These are phyloP conservation scores for Corydoras maculifer DNA, from an alignment of 2,113 vertebrate species.

Conservation along the genomic window DNA sequence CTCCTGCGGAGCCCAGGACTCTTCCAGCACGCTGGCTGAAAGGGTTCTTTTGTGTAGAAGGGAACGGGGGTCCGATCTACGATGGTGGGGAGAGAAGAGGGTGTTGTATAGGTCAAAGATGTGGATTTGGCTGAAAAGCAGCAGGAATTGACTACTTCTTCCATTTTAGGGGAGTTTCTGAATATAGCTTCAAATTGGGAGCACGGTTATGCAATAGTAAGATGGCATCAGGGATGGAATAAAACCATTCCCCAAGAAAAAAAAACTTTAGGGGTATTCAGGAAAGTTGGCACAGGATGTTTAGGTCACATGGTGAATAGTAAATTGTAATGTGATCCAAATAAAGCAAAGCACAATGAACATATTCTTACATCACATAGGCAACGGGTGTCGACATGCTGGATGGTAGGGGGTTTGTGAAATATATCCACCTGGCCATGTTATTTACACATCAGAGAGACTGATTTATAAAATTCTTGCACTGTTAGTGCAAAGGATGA, in stretches of 20 bases:
- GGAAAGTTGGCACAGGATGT: constrained; percentile 19
- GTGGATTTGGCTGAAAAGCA: constrained; percentile 50
- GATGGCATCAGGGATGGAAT: not conserved
- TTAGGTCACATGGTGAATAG: constrained; percentile 6
- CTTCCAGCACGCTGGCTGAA: constrained; percentile 65
- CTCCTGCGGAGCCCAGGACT: constrained; percentile 53
- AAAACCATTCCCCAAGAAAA: constrained; percentile 11
- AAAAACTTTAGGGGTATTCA: constrained; percentile 20
- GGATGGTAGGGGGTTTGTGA: not conserved
- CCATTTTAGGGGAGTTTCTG: not conserved
- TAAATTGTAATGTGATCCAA: constrained; percentile 19
- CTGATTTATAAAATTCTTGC: not conserved
- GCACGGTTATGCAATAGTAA: not conserved
- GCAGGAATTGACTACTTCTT: not conserved
- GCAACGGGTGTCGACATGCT: not conserved
- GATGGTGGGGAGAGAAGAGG: constrained; percentile 37
- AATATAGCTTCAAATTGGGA: not conserved
- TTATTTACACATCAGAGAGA: not conserved
- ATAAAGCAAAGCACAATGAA: constrained; percentile 18
- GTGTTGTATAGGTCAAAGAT: constrained; percentile 49
- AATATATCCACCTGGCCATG: not conserved
- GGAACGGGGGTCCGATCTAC: constrained; percentile 48
- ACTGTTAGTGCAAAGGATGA: too few species aligned
- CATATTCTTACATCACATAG: constrained; percentile 6
- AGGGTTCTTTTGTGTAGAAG: constrained; percentile 60